Conservation (phyloP, 2,888 invertebrate species). For the Lepidochrysops patricia region DNA sequence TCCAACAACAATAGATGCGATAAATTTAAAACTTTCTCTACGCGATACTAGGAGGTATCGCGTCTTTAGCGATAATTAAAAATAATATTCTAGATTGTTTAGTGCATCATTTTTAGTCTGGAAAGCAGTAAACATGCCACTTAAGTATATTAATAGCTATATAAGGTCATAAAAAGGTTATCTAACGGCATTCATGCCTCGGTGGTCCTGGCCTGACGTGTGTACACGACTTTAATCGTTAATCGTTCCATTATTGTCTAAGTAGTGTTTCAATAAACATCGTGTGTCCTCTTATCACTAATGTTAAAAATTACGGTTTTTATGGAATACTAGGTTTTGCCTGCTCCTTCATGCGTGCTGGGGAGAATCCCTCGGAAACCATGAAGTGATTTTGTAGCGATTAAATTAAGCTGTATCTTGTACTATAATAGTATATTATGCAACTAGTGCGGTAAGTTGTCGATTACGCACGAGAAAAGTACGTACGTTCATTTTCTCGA, state of each 20-base stretch:
- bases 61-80: background rate
- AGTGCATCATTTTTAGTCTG: conserved; percentile 6
- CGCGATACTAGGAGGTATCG: background rate
- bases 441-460: no score
- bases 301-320: background rate
- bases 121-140: conserved; percentile 9
- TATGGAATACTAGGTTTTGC: no score
- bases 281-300: background rate
- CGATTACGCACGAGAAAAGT: no score
- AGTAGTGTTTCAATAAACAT: conserved; percentile 2
- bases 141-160: conserved; percentile 12
- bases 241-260: conserved; percentile 12
- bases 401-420: no score
- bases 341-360: no score
- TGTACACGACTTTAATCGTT: conserved; percentile 12
- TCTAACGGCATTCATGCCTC: conserved; percentile 22
- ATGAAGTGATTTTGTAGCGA: no score
- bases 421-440: no score
- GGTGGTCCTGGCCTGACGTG: conserved; percentile 21
- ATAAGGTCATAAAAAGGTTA: conserved; percentile 23
- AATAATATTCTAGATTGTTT: conserved; percentile 12
- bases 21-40: background rate
- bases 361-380: no score
- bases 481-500: no score
- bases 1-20: background rate